Evolutionary conservation across 2,113 vertebrate species (phyloP), one percentile per base, ranked within the genome.

Genomic region (Elgaria multicarinata): DNA sequence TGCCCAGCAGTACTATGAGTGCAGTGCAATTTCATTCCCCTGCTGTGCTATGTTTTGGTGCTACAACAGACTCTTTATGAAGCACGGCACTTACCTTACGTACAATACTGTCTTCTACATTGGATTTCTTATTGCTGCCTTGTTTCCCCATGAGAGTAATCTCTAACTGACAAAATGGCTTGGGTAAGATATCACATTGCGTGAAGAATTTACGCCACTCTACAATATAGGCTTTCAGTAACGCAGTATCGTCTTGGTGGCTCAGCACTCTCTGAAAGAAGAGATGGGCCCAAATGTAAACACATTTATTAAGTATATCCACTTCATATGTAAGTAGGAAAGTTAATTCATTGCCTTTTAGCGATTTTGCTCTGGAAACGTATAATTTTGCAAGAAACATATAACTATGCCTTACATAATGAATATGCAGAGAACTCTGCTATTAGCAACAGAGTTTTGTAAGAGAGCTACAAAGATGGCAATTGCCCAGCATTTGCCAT

Each of bases 141-240:
- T 99, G 99, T 93, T 99, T 99, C 87, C 99, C 99, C 98, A 99
- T 98, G 94, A 99, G 97, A 36, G 99, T 99, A 94, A 99, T 98
- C 93, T 98, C 98, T 88, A 98, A 66, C 36, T 98, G 98, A 95
- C 99, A 99, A 95, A 99, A 99, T 9, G 99, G 99, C 92, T 99
- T 99, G 81, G 99, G 99, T 92, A 98, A 94, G 93, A 98, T 98
- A 94, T 98, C 97, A 36, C 98, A 98, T 33, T 98, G 97, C 0
- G 98, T 98, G 95, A 97, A 97, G 93, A 97, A 96, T 97, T 99
- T 99, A 95, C 99, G 98, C 99, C 99, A 99, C 95, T 99, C 99
- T 87, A 98, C 98, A 16, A 99, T 99, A 92, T 99, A 99, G 2
- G 99, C 99, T 96, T 99, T 99, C 66, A 99, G 97, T 46, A 99